A percentile compares a stretch with the other conserved stretches of the same genome.
phyloP scores from a whole-genome alignment of 2,888 invertebrate species.

The Chironomus tentans region DNA sequence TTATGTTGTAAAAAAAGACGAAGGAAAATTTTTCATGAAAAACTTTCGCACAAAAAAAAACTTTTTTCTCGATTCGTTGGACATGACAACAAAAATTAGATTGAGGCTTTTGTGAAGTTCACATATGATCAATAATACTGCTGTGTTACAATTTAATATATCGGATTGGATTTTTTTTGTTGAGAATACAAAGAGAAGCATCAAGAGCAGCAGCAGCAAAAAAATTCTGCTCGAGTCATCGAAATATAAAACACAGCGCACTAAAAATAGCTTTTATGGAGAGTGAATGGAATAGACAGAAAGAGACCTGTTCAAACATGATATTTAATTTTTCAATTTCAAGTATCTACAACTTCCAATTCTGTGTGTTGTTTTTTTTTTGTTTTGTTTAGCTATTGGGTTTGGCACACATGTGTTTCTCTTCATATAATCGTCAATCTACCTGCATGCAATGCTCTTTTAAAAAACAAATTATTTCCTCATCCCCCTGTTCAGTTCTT shows the following conservation, averaged over 20 bases:
- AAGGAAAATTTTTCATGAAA: background rate
- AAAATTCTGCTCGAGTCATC: background rate
- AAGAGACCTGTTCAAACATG: conserved; percentile 10
- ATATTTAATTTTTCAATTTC: background rate
- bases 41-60: background rate
- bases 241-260: background rate
- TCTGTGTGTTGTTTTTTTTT: background rate
- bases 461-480: too few relatives aligned
- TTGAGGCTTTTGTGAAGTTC: background rate
- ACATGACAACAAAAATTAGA: background rate
- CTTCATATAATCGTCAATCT: too few relatives aligned
- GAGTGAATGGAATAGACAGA: background rate
- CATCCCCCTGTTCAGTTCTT: too few relatives aligned
- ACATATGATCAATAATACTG: background rate
- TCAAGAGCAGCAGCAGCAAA: too few relatives aligned
- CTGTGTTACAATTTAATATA: background rate
- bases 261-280: background rate
- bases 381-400: too few relatives aligned
- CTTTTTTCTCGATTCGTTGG: background rate
- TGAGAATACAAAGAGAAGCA: background rate
- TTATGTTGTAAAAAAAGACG: background rate
- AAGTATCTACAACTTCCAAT: background rate
- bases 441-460: too few relatives aligned
- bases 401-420: too few relatives aligned
- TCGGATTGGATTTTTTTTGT: background rate